A percentile compares a stretch with the other conserved stretches of the same genome.
Evolutionary conservation across 2,113 vertebrate species (phyloP).

Genomic region (Oryzias javanicus): DNA sequence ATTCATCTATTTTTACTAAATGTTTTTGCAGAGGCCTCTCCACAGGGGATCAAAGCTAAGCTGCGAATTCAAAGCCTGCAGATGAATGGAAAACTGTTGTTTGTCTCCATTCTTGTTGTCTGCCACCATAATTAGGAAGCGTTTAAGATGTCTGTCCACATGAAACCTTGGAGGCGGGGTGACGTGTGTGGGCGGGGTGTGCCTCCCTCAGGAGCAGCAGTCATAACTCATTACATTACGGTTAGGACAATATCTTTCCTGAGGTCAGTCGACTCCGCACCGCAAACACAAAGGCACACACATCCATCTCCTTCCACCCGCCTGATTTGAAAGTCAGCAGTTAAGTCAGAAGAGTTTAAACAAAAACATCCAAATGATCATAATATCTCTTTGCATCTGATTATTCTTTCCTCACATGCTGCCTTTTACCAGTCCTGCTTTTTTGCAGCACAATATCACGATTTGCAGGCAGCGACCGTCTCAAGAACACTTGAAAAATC

Average conservation of each 20-base stretch:
- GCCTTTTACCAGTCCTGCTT: neutral
- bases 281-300: neutral
- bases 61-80: constrained; percentile 21
- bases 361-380: neutral
- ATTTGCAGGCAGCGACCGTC: neutral
- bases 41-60: constrained; percentile 13
- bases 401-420: neutral
- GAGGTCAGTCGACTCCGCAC: constrained; percentile 45
- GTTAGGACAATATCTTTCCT: constrained; percentile 57
- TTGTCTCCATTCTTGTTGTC: constrained; percentile 17
- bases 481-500: constrained; percentile 1
- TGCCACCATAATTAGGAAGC: constrained; percentile 45
- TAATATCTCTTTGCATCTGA: neutral
- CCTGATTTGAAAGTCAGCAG: neutral
- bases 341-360: neutral
- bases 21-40: constrained; percentile 15
- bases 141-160: constrained; percentile 46
- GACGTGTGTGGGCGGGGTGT: constrained; percentile 43
- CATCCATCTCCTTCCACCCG: neutral
- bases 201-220: constrained; percentile 55
- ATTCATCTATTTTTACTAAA: constrained; percentile 14
- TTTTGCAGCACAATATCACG: neutral
- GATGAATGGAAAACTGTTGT: constrained; percentile 37
- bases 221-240: constrained; percentile 67
- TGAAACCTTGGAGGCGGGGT: constrained; percentile 27